A percentile compares a stretch with the other conserved stretches of the same genome.
Conservation (phyloP, 1,140 invertebrate genomes). For the Euglossa dilemma region DNA sequence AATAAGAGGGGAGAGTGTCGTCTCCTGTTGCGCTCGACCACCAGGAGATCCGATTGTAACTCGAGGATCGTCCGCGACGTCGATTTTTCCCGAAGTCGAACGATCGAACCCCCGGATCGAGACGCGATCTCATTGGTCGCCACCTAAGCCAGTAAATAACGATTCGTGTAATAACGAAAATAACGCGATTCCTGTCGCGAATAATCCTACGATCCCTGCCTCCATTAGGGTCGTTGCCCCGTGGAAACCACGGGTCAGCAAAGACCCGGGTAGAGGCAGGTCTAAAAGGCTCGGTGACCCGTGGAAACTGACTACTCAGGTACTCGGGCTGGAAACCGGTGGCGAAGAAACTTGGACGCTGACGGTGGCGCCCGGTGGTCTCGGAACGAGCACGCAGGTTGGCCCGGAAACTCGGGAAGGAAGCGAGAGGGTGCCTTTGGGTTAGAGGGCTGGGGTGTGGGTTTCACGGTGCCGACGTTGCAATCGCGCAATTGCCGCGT, state of each 20-base stretch:
- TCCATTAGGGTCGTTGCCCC: background rate
- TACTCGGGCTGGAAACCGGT: background rate
- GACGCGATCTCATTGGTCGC: background rate
- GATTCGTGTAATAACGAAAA: too few relatives aligned
- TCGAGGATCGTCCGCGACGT: slow-evolving; percentile 23
- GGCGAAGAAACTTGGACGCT: slow-evolving; percentile 2
- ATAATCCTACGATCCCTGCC: background rate
- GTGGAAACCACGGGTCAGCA: background rate
- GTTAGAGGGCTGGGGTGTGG: background rate
- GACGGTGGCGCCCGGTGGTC: background rate
- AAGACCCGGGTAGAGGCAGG: background rate
- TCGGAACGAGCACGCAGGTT: background rate
- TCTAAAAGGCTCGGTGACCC: background rate
- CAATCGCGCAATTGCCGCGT: slow-evolving; percentile 54
- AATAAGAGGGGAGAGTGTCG: background rate
- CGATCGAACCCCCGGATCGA: background rate
- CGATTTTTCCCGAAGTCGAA: background rate
- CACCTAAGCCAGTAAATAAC: background rate
- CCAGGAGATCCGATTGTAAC: background rate
- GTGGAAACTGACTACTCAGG: background rate
- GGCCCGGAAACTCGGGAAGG: background rate
- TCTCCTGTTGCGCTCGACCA: slow-evolving; percentile 10
- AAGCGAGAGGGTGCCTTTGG: background rate
- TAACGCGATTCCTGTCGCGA: background rate
- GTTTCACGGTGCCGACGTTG: slow-evolving; percentile 45